Evolutionary conservation across 2,797 vertebrate species (phyloP), one percentile per base, ranked within the genome.

Genomic region (Scyliorhinus canicula): DNA sequence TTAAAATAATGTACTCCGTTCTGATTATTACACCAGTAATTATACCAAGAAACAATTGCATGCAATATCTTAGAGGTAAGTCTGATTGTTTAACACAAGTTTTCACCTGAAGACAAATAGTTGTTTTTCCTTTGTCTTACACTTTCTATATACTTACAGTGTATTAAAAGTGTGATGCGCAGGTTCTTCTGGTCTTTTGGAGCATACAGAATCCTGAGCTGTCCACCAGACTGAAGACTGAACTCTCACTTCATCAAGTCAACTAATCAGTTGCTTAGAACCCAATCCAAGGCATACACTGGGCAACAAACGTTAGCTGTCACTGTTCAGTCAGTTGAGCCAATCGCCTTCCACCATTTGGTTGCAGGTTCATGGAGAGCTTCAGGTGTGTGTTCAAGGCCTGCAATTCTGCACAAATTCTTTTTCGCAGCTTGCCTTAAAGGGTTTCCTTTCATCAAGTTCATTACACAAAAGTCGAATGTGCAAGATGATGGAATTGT

Each of bases 111-210:
- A 65, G 88, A 65, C 63, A 63, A 91, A 91, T 91, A 91, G 88
- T 63, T 65, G 88, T 44, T 57, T 91, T 65, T 91, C 88, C 88
- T 91, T 91, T 91, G 60, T 91, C n/a, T 44, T 91, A 91, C n/a
- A 35, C 60, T 91, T 91, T 91, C 88, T 91, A 65, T 91, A 91
- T 91, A 91, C 88, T 91, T 91, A 91, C 88, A 91, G 57, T 91
- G 88, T 91, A 91, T 65, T 65, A 91, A 91, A 65, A 21, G 88
- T 65, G 24, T 28, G 88, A 91, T 91, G 88, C 44, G 88, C 60
- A 44, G 88, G n/a, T 24, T 91, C 88, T 44, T 91, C 88, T 65
- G 88, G n/a, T 91, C 88, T 91, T 91, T 63, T 44, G 88, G 21
- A 82, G 60, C 63, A 65, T 65, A 65, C 88, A n/a, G 88, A 65